Base-by-base conservation (phyloP, 37 sponge, comb jelly and placozoan genomes). In the Chondrilla cf. caribensis region DNA sequence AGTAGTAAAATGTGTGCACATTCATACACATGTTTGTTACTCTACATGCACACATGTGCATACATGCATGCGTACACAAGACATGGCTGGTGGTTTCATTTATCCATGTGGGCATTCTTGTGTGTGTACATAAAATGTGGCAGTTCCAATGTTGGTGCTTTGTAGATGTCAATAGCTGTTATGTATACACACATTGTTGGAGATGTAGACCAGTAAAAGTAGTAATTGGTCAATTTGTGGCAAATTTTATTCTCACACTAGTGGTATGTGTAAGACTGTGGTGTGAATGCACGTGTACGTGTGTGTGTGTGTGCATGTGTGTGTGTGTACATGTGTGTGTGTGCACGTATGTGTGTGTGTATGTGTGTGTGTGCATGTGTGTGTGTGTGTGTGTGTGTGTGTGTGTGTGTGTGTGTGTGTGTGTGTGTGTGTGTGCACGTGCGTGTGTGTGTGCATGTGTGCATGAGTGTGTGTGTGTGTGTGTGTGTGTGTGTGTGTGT, bases 371-470 rank as follows among this genome's bases (percentile, higher is more conserved):
- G 68, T 67, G 68, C 29, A 33, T 67, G 68, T 67, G 68, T 67
- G 68, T 67, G 68, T 67, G 68, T 67, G 68, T 29, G 68, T 67
- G 68, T 67, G 68, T 67, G 68, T 29, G 33, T 29, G 68, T 67
- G 68, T 67, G 68, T 67, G 68, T 67, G 68, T 67, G 68, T 67
- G 68, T 67, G 68, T 67, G 35, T 67, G 32, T 67, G 68, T 67
- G 68, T 67, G 68, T 67, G 68, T 67, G 68, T 67, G 68, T 67
- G 68, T 67, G 68, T 67, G 68, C 29, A 33, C 29, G 68, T 67
- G 68, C 29, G 68, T 67, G 68, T 29, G 68, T 67, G 68, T 67
- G 68, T 67, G 68, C 35, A 33, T 29, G 68, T 67, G 68, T 67
- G 68, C 29, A 33, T 67, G 68, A 31, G 68, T 67, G 68, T 67